A percentile compares a stretch with the other conserved stretches of the same genome.
These are phyloP conservation scores for Aspidiotus rigidus DNA, from an alignment of 2,888 invertebrate species.

Conservation along the genomic window DNA sequence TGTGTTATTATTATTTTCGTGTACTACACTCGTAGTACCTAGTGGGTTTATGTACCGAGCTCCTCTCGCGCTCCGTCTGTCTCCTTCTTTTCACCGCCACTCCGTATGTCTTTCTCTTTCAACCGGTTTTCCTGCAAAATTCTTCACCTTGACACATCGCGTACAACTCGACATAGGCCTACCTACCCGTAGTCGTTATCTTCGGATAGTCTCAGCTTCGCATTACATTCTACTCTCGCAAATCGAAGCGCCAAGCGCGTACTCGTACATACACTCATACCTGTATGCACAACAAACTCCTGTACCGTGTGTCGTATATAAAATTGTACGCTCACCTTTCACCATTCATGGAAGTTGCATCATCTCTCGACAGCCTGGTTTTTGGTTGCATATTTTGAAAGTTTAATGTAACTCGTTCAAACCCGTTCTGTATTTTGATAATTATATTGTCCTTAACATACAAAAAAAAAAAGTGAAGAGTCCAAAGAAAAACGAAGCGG, in stretches of 20 bases:
- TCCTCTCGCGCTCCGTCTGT: no score
- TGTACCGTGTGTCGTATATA: not conserved
- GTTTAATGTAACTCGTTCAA: constrained; percentile 31
- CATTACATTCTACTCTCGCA: constrained; percentile 23
- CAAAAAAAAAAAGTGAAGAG: constrained; percentile 13
- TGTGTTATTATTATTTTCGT: no score
- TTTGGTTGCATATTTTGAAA: constrained; percentile 34
- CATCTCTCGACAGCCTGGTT: constrained; percentile 20
- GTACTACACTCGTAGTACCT: no score
- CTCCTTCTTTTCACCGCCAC: no score
- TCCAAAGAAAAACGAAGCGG: not conserved
- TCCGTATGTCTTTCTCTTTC: not conserved
- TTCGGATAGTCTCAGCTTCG: constrained; percentile 22
- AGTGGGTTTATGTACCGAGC: no score
- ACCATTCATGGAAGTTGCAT: constrained; percentile 32
- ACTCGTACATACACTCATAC: constrained; percentile 28
- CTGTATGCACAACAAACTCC: not conserved
- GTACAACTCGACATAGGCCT: constrained; percentile 28
- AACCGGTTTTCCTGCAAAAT: constrained; percentile 34
- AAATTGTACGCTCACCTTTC: constrained; percentile 20
- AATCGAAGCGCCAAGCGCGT: constrained; percentile 31
- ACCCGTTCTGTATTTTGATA: constrained; percentile 27
- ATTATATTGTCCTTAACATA: constrained; percentile 33
- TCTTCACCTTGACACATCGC: constrained; percentile 33
- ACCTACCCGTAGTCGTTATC: constrained; percentile 24